Base-by-base conservation (phyloP, 2,113 vertebrate species). In the Prietella phreatophila region DNA sequence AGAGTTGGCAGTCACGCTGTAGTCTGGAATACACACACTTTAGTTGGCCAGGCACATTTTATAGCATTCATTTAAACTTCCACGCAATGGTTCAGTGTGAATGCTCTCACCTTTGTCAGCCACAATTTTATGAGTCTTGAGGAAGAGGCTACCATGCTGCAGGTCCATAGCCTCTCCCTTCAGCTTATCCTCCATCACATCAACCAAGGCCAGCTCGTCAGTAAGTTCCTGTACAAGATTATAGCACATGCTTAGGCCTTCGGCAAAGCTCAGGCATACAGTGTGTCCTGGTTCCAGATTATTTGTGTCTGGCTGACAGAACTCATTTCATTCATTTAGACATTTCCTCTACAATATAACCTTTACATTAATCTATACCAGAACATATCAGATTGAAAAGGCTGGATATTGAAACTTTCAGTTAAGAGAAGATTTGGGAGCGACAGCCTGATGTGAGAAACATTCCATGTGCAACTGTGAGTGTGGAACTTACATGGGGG, bases 151-250 rank as follows among this genome's bases (percentile, higher is more conserved):
- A 89, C 98, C 98, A 8, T 99, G 98, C 89, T 99, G 98, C 88
- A 99, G 96, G 92, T 99, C 98, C 92, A 99, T 96, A 95, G 92
- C 98, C 90, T 99, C 98, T 86, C 98, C 98, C 93, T 97, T 98
- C 92, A 99, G 90, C 91, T 99, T 99, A 93, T 99, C 98, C 91
- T 99, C 98, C 83, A 99, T 97, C 89, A 99, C 98, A 85, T 99
- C 98, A 91, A 99, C 97, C 90, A 99, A 95, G 22, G 98, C 97
- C 61, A 99, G 94, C 92, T 99, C 98, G 92, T 99, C 98, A 13
- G 97, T 95, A 91, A 99, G 94, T 63, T 99, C 97, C 98, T 99
- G 86, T 61, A 88, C n/a, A 82, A 82, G 60, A 86, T 61, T 42
- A 91, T 0, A 6, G 86, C 7, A 85, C 0, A 84, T 47, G 53